These are phyloP conservation scores for Melipona beecheii DNA, from an alignment of 2,888 invertebrate genomes.

Conservation along the genomic window DNA sequence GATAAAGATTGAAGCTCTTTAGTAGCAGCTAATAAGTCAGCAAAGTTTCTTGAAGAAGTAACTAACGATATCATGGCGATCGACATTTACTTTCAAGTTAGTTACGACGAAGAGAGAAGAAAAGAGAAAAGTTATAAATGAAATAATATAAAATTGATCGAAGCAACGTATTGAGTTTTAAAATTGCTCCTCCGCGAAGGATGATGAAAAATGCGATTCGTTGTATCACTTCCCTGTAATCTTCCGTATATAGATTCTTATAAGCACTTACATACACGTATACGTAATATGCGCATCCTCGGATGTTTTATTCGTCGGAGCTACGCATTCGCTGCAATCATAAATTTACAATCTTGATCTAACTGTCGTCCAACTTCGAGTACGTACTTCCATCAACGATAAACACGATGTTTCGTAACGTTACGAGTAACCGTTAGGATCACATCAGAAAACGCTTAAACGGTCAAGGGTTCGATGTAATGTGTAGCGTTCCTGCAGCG, in stretches of 20 bases:
- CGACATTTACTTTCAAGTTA: neutral
- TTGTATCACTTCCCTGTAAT: too few species aligned
- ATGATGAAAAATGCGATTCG: neutral
- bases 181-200: neutral
- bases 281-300: neutral
- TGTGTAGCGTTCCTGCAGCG: slow-evolving; percentile 11
- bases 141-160: neutral
- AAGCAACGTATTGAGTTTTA: neutral
- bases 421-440: neutral
- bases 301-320: neutral
- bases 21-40: neutral
- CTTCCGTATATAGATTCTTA: too few species aligned
- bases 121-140: neutral
- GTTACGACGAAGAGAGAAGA: neutral
- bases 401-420: neutral
- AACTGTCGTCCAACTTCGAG: neutral
- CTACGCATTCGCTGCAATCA: neutral
- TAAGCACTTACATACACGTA: too few species aligned
- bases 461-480: slow-evolving; percentile 11
- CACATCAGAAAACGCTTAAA: slow-evolving; percentile 25
- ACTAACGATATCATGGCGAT: neutral
- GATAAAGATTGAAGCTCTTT: neutral
- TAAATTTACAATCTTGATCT: neutral
- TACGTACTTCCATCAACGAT: neutral
- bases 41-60: too few species aligned